Conservation (phyloP, 1,140 invertebrate genomes). For the Chrysopa pallens region DNA sequence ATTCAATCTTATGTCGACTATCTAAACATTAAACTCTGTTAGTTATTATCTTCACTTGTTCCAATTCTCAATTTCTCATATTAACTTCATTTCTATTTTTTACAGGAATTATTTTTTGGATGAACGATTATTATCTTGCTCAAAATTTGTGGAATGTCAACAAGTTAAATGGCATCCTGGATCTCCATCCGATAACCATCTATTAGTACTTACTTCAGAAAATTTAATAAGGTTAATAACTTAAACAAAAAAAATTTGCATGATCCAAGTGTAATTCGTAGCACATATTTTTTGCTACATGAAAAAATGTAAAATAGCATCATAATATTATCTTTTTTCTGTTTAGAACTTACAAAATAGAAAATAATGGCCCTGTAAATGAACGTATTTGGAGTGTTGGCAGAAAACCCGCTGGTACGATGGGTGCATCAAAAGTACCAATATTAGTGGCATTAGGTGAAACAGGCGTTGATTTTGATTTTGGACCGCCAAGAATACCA, state of each 20-base stretch:
- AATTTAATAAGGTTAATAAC: conserved; percentile 52
- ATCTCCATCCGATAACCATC: conserved; percentile 51
- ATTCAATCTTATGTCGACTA: too few relatives aligned
- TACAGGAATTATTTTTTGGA: conserved; percentile 39
- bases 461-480: conserved; percentile 68
- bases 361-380: too few relatives aligned
- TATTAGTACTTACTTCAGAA: conserved; percentile 64
- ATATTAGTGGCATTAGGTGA: conserved; percentile 54
- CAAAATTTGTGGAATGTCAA: conserved; percentile 36
- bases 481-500: conserved; percentile 36
- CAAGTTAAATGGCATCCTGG: conserved; percentile 68
- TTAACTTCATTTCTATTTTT: conserved; percentile 4
- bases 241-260: too few relatives aligned
- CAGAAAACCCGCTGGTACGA: conserved; percentile 25
- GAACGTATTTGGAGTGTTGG: conserved; percentile 37
- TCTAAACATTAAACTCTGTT: too few relatives aligned
- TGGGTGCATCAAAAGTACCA: conserved; percentile 29
- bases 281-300: too few relatives aligned
- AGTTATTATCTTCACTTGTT: too few relatives aligned
- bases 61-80: too few relatives aligned
- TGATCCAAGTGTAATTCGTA: too few relatives aligned
- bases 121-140: conserved; percentile 34
- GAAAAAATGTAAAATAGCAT: too few relatives aligned
- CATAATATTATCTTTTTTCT: too few relatives aligned
- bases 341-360: too few relatives aligned